These are phyloP conservation scores for Blastobasis adustella DNA, from an alignment of 2,888 invertebrate genomes.

Conservation along the genomic window DNA sequence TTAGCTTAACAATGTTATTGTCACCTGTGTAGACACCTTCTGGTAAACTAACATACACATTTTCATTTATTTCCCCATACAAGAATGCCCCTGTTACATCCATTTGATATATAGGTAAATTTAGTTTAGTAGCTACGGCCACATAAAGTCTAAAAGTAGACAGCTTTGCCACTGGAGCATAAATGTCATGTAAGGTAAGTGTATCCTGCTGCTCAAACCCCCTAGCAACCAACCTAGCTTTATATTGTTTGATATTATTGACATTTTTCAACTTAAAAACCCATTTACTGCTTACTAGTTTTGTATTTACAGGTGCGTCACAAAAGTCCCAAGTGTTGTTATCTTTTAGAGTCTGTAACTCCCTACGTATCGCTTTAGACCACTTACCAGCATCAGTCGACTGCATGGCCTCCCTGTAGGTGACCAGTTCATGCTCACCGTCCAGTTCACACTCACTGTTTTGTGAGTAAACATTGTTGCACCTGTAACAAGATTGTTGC, in stretches of 20 bases:
- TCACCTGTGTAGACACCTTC: conserved; percentile 9
- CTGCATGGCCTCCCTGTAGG: conserved; percentile 10
- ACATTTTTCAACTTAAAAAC: conserved; percentile 6
- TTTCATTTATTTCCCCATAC: conserved; percentile 12
- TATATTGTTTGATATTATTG: not conserved
- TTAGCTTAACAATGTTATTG: conserved; percentile 9
- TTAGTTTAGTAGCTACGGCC: conserved; percentile 5
- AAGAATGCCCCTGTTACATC: conserved; percentile 13
- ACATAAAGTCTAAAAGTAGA: conserved; percentile 4
- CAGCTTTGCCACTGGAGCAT: conserved; percentile 9
- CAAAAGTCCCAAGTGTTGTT: conserved; percentile 11
- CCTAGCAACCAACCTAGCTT: conserved; percentile 12
- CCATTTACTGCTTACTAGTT: conserved; percentile 7
- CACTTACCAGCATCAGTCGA: conserved; percentile 3
- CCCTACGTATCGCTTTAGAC: conserved; percentile 7
- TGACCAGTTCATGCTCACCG: conserved; percentile 6
- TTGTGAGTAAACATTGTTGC: not conserved
- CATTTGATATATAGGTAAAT: conserved; percentile 7
- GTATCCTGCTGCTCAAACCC: conserved; percentile 3
- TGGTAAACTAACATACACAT: conserved; percentile 15
- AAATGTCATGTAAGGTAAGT: too few relatives aligned
- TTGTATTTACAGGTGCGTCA: not conserved
- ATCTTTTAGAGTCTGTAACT: conserved; percentile 5
- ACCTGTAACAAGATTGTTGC: not conserved
- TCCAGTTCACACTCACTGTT: not conserved